These are phyloP conservation scores for Amphiprion percula DNA, from an alignment of 2,113 vertebrate genomes.

Conservation along the genomic window DNA sequence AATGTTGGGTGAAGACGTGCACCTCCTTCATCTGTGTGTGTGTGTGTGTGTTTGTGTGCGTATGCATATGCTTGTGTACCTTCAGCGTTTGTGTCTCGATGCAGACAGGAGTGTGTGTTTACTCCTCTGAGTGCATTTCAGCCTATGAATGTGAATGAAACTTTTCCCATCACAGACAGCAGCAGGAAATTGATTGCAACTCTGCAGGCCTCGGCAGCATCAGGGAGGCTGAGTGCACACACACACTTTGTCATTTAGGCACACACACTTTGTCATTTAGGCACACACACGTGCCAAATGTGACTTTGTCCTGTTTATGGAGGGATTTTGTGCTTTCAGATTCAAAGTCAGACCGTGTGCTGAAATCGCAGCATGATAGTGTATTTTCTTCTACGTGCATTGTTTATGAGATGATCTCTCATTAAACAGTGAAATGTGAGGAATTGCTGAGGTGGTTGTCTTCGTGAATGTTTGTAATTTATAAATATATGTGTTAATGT, in stretches of 20 bases:
- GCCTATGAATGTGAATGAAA: conserved; percentile 48
- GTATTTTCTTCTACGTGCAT: too few relatives aligned
- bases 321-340: neutral
- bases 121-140: conserved; percentile 17
- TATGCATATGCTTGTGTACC: neutral
- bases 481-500: too few relatives aligned
- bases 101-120: conserved; percentile 12
- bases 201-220: conserved; percentile 45
- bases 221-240: neutral
- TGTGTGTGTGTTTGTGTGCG: conserved; percentile 1
- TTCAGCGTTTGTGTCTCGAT: neutral
- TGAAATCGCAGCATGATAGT: too few relatives aligned
- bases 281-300: neutral
- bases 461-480: too few relatives aligned
- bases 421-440: too few relatives aligned
- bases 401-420: too few relatives aligned
- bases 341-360: neutral
- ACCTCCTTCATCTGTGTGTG: conserved; percentile 25
- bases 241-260: conserved; percentile 28
- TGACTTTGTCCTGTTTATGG: conserved; percentile 22
- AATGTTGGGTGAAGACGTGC: conserved; percentile 40
- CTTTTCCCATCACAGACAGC: conserved; percentile 49
- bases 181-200: conserved; percentile 31
- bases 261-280: neutral
- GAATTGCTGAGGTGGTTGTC: too few relatives aligned